phyloP scores from a whole-genome alignment of 92 coral and sea anemone genomes.

The Siderastrea radians region DNA sequence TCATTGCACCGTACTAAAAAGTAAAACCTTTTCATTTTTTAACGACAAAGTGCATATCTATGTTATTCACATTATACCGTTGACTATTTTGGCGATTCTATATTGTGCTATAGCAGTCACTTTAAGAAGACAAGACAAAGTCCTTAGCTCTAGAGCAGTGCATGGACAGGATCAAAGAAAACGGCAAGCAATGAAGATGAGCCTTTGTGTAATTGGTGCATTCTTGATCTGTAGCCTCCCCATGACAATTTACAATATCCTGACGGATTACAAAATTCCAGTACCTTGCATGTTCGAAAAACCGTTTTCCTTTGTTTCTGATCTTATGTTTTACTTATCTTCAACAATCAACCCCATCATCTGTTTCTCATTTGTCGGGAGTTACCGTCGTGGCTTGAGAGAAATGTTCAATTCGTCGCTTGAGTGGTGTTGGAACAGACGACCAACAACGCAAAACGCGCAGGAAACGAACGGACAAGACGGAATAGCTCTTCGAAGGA shows the following conservation, averaged over 20 bases:
- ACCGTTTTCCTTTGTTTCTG: constrained; percentile 3
- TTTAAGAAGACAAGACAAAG: not conserved
- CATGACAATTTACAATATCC: constrained; percentile 2
- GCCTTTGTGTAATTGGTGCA: constrained; percentile 1
- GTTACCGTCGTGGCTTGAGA: constrained; percentile 35
- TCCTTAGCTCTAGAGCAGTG: not conserved
- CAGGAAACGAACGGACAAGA: not conserved
- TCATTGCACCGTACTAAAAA: not conserved
- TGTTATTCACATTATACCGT: constrained; percentile 44
- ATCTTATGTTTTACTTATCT: constrained; percentile 36
- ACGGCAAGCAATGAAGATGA: constrained; percentile 41
- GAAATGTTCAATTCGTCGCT: not conserved
- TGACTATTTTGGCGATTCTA: constrained; percentile 21
- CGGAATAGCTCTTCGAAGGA: not conserved
- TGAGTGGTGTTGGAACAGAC: not conserved
- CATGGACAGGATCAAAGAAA: constrained; percentile 19
- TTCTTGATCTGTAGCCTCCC: constrained; percentile 2
- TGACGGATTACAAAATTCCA: not conserved
- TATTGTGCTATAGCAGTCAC: constrained; percentile 49
- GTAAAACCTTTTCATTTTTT: not conserved
- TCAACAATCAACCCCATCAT: constrained; percentile 66
- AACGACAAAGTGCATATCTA: not conserved
- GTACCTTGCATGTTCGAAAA: not conserved
- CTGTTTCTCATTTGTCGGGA: constrained; percentile 50
- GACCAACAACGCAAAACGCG: not conserved